Conservation (phyloP, 2,113 vertebrate genomes). For the Andinoacara biseriatus region DNA sequence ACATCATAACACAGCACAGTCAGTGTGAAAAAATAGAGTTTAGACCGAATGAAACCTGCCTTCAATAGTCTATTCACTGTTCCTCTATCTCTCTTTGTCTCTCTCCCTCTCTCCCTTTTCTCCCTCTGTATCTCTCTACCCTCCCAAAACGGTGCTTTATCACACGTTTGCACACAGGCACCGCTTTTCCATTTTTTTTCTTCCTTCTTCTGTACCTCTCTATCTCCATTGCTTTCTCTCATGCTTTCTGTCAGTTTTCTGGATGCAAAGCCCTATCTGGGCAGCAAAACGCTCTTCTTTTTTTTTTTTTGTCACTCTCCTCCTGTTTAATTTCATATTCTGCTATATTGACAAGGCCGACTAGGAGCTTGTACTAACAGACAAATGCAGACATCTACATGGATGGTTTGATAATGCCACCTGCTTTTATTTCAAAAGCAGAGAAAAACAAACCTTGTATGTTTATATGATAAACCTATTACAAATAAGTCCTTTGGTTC, state of each 20-base stretch:
- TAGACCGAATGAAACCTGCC: conserved; percentile 39
- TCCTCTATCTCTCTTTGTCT: conserved; percentile 45
- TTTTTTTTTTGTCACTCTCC: conserved; percentile 2
- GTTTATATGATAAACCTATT: too few species aligned
- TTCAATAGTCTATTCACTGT: conserved; percentile 32
- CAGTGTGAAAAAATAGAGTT: conserved; percentile 24
- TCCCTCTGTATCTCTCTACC: conserved; percentile 30
- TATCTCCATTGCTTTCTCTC: conserved; percentile 7
- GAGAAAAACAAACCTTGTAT: too few species aligned
- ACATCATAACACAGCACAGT: conserved; percentile 34
- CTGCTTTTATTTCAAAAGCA: too few species aligned
- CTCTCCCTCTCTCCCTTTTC: background rate
- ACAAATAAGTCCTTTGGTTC: too few species aligned
- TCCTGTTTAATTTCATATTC: conserved; percentile 30
- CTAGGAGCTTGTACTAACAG: conserved; percentile 22
- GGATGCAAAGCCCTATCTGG: conserved; percentile 40
- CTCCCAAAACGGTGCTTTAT: conserved; percentile 47
- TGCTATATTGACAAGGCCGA: conserved; percentile 38
- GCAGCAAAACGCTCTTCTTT: background rate
- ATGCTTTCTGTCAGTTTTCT: conserved; percentile 6
- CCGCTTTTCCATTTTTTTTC: conserved; percentile 40
- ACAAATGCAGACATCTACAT: background rate
- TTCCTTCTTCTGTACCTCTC: conserved; percentile 36
- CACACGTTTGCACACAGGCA: conserved; percentile 66
- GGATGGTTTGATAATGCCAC: background rate